Percentiles rank a stretch among this genome's conserved stretches.
phyloP scores from a whole-genome alignment of 2,113 vertebrate genomes.

The Toxotes chatareus region DNA sequence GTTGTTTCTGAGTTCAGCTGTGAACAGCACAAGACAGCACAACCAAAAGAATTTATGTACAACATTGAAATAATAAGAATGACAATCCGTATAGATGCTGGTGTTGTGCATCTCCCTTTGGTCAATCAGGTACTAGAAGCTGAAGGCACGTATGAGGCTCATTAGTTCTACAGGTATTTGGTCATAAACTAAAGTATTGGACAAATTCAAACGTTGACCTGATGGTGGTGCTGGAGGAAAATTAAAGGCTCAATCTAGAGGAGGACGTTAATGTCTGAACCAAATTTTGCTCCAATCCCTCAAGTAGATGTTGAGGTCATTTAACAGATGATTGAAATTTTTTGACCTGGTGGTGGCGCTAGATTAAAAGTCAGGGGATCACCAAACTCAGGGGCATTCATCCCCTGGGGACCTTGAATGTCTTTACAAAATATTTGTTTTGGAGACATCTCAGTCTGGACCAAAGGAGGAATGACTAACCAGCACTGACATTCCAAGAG shows the following conservation, averaged over 20 bases:
- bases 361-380: not conserved
- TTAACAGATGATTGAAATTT: too few relatives aligned
- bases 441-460: not conserved
- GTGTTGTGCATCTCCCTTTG: not conserved
- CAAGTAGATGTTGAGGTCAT: too few relatives aligned
- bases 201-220: not conserved
- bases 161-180: not conserved
- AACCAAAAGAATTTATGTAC: too few relatives aligned
- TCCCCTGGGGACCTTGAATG: not conserved
- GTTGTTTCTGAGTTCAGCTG: not conserved
- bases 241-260: too few relatives aligned
- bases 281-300: not conserved
- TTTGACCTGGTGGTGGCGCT: not conserved
- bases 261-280: too few relatives aligned
- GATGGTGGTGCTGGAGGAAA: too few relatives aligned
- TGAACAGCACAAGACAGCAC: not conserved
- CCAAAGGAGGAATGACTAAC: not conserved
- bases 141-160: not conserved
- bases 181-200: not conserved
- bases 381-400: not conserved
- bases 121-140: not conserved
- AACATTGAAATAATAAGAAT: not conserved
- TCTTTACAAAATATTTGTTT: too few relatives aligned
- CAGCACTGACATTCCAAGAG: too few relatives aligned
- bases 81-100: not conserved